Conservation (phyloP, 2,113 vertebrate species). For the Sapajus apella region DNA sequence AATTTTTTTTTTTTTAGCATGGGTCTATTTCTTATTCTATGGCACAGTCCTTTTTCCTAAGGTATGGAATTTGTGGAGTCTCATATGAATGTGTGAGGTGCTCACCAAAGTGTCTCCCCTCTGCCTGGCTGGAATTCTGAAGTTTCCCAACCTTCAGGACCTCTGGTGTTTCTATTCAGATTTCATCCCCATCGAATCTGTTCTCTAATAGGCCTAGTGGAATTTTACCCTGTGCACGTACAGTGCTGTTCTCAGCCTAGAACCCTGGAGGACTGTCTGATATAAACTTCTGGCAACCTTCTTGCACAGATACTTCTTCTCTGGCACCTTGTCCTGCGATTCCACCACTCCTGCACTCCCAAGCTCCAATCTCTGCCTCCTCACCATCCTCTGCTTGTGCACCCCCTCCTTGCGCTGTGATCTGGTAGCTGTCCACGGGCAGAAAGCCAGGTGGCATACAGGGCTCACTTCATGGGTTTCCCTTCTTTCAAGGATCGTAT, state of each 20-base stretch:
- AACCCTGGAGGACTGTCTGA: too few species aligned
- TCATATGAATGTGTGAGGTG: neutral
- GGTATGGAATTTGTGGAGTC: neutral
- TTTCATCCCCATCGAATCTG: neutral
- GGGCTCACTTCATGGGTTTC: neutral
- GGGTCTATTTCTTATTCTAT: neutral
- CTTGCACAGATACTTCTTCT: neutral
- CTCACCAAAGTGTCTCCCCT: neutral
- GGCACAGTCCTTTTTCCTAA: neutral
- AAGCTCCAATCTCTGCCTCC: neutral
- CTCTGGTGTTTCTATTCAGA: neutral
- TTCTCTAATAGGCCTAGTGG: neutral
- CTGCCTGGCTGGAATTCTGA: neutral
- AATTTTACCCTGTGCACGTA: neutral
- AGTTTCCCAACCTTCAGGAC: neutral
- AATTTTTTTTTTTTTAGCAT: neutral
- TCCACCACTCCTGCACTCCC: fast-evolving
- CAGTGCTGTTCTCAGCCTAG: neutral
- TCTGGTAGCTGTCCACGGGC: neutral
- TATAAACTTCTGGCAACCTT: neutral
- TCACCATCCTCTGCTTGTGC: neutral
- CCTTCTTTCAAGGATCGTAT: neutral
- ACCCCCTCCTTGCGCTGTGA: too few species aligned
- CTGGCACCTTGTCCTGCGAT: neutral
- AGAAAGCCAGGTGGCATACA: neutral